Conservation (phyloP, 2,888 invertebrate genomes). For the Nowickia ferox region DNA sequence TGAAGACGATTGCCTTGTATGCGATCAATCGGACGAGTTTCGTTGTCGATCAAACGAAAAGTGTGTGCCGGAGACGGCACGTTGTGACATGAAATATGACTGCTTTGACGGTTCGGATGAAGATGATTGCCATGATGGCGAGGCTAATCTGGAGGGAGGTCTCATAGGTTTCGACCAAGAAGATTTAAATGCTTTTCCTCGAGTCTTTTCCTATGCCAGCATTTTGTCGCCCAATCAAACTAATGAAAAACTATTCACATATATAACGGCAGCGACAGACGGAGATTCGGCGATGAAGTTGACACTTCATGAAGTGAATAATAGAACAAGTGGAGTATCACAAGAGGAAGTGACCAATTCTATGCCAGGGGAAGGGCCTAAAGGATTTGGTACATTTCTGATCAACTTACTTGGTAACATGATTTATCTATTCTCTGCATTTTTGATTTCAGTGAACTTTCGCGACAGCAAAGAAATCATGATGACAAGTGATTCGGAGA, state of each 20-base stretch:
- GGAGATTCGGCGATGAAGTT: constrained; percentile 77
- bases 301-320: constrained; percentile 76
- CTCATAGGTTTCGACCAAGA: constrained; percentile 81
- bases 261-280: constrained; percentile 78
- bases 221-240: constrained; percentile 80
- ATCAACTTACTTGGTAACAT: neutral
- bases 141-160: constrained; percentile 84
- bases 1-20: constrained; percentile 83
- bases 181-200: constrained; percentile 78
- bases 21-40: constrained; percentile 83
- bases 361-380: constrained; percentile 74
- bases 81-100: constrained; percentile 86
- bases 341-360: constrained; percentile 76
- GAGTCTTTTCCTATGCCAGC: constrained; percentile 81
- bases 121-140: constrained; percentile 84
- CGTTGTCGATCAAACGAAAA: constrained; percentile 83
- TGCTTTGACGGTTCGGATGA: constrained; percentile 87
- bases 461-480: constrained; percentile 86
- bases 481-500: constrained; percentile 85
- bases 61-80: constrained; percentile 85
- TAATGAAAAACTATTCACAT: constrained; percentile 77
- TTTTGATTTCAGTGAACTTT: constrained; percentile 83
- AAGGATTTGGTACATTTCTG: constrained; percentile 76
- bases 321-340: constrained; percentile 74
- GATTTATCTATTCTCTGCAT: neutral